phyloP scores from a whole-genome alignment of 2,113 vertebrate genomes.

The Chroicocephalus ridibundus region DNA sequence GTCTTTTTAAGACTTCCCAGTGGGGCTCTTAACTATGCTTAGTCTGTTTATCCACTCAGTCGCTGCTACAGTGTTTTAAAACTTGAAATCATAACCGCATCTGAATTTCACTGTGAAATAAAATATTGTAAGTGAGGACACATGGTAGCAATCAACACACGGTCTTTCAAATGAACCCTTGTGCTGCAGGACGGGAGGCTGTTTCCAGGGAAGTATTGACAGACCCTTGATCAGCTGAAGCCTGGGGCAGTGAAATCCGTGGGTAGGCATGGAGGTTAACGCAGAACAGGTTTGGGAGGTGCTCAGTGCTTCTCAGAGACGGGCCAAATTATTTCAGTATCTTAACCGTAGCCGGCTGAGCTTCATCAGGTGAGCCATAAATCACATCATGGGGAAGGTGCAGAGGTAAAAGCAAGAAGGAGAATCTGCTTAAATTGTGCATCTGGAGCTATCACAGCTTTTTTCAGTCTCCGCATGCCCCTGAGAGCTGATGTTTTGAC shows the following conservation, averaged over 20 bases:
- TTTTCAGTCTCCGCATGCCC: fast-evolving
- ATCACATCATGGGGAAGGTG: neutral
- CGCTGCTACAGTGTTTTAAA: slow-evolving; percentile 24
- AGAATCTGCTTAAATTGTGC: neutral
- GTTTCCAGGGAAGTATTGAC: slow-evolving; percentile 16
- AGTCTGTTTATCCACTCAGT: slow-evolving; percentile 44
- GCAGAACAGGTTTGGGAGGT: neutral
- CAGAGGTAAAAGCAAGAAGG: neutral
- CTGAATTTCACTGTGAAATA: slow-evolving; percentile 59
- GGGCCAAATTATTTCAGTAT: neutral
- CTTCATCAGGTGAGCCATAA: neutral
- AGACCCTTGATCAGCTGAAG: neutral
- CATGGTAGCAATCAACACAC: slow-evolving; percentile 45
- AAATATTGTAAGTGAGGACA: slow-evolving; percentile 44
- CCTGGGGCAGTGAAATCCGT: neutral
- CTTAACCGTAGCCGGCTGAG: neutral
- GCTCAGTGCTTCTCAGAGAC: neutral
- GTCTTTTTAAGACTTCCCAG: slow-evolving; percentile 36
- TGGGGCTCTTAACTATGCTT: slow-evolving; percentile 32
- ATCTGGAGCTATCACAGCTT: neutral
- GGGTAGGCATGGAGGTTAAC: neutral
- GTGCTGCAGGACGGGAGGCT: neutral
- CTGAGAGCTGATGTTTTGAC: neutral
- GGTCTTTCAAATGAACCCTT: slow-evolving; percentile 3
- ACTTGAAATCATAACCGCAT: slow-evolving; percentile 12